Evolutionary conservation across 2,797 vertebrate genomes (phyloP).

Genomic region (Furcifer pardalis): DNA sequence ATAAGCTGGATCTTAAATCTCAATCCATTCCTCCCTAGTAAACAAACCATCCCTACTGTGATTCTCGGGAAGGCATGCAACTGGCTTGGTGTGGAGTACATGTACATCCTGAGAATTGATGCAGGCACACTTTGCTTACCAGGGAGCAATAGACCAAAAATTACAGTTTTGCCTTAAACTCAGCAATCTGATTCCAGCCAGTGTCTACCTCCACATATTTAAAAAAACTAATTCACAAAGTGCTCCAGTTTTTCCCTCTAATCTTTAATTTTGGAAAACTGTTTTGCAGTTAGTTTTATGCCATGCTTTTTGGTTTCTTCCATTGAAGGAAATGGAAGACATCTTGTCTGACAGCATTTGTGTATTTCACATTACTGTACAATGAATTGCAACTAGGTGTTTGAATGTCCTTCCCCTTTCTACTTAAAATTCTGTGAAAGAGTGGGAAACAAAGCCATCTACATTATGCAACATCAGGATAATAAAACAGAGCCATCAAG

Average conservation of each 20-base stretch:
- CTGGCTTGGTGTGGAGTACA: too few species aligned
- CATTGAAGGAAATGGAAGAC: neutral
- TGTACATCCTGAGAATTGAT: too few species aligned
- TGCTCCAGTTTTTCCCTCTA: neutral
- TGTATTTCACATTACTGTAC: neutral
- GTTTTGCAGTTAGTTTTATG: neutral
- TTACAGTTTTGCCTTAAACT: neutral
- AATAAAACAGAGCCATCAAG: neutral
- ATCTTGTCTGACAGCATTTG: neutral
- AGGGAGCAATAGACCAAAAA: too few species aligned
- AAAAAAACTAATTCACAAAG: too few species aligned
- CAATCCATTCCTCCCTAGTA: too few species aligned
- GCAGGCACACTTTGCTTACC: too few species aligned
- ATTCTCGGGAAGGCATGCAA: too few species aligned
- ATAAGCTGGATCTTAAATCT: too few species aligned
- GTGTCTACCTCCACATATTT: too few species aligned
- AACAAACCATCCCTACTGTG: too few species aligned
- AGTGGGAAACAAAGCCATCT: neutral
- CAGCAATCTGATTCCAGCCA: neutral
- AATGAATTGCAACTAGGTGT: neutral
- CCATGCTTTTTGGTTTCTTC: neutral
- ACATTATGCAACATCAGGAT: neutral
- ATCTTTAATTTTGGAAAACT: neutral
- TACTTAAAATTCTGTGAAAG: slow-evolving; percentile 16
- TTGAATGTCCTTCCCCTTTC: neutral